A percentile compares a stretch with the other conserved stretches of the same genome.
Evolutionary conservation across 2,113 vertebrate species (phyloP).

Genomic region (Peucedramus taeniatus): DNA sequence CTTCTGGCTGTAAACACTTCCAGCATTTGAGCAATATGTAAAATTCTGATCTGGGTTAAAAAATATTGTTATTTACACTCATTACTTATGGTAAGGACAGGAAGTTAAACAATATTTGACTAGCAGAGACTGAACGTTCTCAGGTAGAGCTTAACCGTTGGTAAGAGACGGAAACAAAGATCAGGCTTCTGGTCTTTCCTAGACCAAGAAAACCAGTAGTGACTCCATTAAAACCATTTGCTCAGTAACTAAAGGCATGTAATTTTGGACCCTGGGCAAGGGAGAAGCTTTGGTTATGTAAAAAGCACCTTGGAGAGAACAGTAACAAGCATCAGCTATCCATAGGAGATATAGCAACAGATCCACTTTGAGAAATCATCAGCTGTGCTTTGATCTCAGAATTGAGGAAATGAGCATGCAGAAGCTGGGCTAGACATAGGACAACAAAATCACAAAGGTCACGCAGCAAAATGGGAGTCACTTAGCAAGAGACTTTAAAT

Average conservation of each 20-base stretch:
- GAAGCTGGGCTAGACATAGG: not conserved
- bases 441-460: not conserved
- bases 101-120: not conserved
- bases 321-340: not conserved
- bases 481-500: not conserved
- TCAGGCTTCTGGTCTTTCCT: not conserved
- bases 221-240: not conserved
- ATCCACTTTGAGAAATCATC: not conserved
- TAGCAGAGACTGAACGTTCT: not conserved
- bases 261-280: not conserved
- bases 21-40: not conserved
- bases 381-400: not conserved
- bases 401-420: not conserved
- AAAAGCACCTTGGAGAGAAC: not conserved
- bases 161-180: not conserved
- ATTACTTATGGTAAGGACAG: not conserved
- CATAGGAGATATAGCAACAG: not conserved
- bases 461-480: not conserved
- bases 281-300: not conserved
- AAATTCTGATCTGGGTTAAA: not conserved
- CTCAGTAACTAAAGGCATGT: not conserved
- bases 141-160: not conserved
- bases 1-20: not conserved
- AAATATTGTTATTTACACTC: not conserved
- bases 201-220: not conserved